Conservation (phyloP, 2,113 vertebrate species). For the Caloenas nicobarica region DNA sequence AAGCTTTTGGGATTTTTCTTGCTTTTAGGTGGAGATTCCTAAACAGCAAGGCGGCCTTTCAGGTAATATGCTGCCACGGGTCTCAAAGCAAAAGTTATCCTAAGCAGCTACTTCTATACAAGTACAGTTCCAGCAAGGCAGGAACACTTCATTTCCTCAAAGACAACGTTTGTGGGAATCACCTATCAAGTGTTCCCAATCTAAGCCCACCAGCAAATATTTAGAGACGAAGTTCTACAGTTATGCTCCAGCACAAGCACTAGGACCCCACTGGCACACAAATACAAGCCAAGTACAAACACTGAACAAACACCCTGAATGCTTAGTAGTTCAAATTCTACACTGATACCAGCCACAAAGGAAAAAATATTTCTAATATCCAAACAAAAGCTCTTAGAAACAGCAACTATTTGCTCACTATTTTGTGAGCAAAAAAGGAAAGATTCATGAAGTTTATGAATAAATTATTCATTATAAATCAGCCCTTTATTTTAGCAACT, state of each 20-base stretch:
- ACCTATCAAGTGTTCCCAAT: not conserved
- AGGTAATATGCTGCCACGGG: not conserved
- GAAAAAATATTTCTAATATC: not conserved
- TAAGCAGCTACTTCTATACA: not conserved
- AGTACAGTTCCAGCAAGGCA: not conserved
- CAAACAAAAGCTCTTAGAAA: not conserved
- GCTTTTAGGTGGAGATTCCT: not conserved
- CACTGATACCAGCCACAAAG: not conserved
- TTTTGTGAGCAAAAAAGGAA: not conserved
- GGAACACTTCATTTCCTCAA: not conserved
- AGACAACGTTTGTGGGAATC: not conserved
- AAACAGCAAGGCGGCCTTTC: not conserved
- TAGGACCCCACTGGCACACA: not conserved
- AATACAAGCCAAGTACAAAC: not conserved
- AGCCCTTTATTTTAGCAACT: not conserved
- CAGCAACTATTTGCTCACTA: not conserved
- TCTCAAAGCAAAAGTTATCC: not conserved
- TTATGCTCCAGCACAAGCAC: not conserved
- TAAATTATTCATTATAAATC: not conserved
- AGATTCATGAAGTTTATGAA: not conserved
- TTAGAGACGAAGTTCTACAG: not conserved
- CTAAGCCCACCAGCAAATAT: not conserved
- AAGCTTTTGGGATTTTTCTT: not conserved
- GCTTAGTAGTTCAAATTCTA: not conserved
- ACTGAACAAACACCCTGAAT: not conserved